Evolutionary conservation across 2,888 invertebrate species (phyloP).

Genomic region (Eupsilia transversa): DNA sequence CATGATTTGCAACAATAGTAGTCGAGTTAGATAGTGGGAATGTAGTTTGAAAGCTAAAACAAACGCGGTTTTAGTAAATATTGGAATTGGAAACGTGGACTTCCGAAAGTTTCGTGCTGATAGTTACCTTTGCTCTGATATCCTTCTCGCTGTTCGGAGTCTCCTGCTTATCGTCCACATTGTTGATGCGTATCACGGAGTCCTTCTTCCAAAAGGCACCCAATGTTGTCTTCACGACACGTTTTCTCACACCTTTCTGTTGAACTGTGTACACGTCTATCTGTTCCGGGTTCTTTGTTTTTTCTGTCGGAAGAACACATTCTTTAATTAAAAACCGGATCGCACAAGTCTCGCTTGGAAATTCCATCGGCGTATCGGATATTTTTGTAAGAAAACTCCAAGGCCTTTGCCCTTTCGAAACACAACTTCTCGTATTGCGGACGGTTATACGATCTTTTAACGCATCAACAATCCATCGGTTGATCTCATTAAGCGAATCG

Average conservation of each 20-base stretch:
- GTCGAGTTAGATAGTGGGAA: constrained; percentile 38
- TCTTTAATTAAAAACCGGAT: constrained; percentile 57
- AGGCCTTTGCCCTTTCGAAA: constrained; percentile 73
- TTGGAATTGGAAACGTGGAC: constrained; percentile 84
- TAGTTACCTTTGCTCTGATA: constrained; percentile 92
- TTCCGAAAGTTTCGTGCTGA: constrained; percentile 63
- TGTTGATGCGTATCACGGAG: constrained; percentile 93
- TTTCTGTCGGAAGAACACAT: constrained; percentile 89
- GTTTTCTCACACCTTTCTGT: constrained; percentile 91
- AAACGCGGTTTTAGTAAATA: constrained; percentile 57
- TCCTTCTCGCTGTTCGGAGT: constrained; percentile 92
- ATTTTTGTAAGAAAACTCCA: constrained; percentile 56
- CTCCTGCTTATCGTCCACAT: constrained; percentile 93
- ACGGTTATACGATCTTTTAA: constrained; percentile 67
- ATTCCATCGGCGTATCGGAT: constrained; percentile 57
- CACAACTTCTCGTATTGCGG: constrained; percentile 55
- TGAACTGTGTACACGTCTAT: constrained; percentile 92
- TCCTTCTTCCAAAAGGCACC: constrained; percentile 93
- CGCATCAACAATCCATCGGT: constrained; percentile 70
- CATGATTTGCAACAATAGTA: constrained; percentile 46
- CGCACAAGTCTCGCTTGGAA: constrained; percentile 44
- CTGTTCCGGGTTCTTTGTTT: constrained; percentile 93
- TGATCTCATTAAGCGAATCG: constrained; percentile 71
- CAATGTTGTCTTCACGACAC: constrained; percentile 91
- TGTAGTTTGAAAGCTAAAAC: constrained; percentile 39